Evolutionary conservation across 1,140 invertebrate genomes (phyloP), one percentile per base, ranked within the genome.

Genomic region (Caerostris extrusa): DNA sequence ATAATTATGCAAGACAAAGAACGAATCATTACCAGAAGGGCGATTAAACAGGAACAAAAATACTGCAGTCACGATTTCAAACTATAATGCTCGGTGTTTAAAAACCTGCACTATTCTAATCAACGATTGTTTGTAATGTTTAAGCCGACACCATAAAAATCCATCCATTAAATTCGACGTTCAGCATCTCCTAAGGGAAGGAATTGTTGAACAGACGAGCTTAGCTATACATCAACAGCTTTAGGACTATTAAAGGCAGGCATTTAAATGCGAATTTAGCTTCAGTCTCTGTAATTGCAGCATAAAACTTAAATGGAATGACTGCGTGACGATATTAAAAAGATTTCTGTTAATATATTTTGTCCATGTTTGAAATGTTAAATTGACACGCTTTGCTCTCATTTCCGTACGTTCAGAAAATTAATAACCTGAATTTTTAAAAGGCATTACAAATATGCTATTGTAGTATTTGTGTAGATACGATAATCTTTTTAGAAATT

Each of bases 31-130:
- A 56, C 34, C 82, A 58, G 10, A 17, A 34, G n/a, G 19, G 56
- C 57, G 55, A 83, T 58, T 83, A 58, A 57, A 83, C n/a, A 83
- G 53, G 57, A 56, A 83, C 12, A 83, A 83, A 83, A 58, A 8
- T n/a, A 7, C 14, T 83, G 56, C n/a, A 83, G 82, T 83, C 82
- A 83, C 82, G 82, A 83, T 19, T 83, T 83, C 82, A 83, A 56
- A 82, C 81, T 82, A 10, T 55, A n/a, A 82, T 19, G 34, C 8
- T 53, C 71, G 14, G 50, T 50, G 50, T 50, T 77, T 50, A 12
- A 77, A 77, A 50, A 19, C 2, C 34, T 57, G 55, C 5, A 19
- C 82, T 7, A 58, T 56, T 83, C 82, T 83, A 83, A 83, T 83
- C 82, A 83, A 83, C 82, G 34, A 77, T 77, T 77, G 71, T 77